Evolutionary conservation across 37 sponge, comb jelly and placozoan species (phyloP), one percentile per base, ranked within the genome.

Genomic region (Oopsacas minuta): DNA sequence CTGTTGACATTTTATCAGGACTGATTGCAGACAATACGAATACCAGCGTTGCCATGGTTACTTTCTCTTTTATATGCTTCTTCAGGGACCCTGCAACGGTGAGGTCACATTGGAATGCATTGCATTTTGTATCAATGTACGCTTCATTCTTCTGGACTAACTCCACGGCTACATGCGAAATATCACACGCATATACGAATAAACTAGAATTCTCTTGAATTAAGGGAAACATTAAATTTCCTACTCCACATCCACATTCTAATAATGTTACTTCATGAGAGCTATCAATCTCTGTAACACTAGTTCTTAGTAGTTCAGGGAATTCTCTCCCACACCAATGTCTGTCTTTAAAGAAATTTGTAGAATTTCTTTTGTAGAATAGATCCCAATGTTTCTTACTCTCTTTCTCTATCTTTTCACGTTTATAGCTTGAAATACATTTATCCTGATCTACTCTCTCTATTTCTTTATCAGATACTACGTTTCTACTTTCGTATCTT

Each of bases 191-290:
- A 86, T 95, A 87, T 0, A 97, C 61, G 85, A 93, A 94, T 0
- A 97, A 35, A n/a, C 90, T 37, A 1, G 75, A 37, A 82, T 86
- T 83, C 46, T 97, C 99, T 38, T 92, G 90, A 32, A 93, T 35
- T 0, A 97, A 87, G 20, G 99, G 99, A 42, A 89, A 93, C 53
- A 97, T 83, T 3, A 93, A 84, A 52, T 97, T 97, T 8, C 99
- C 99, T 10, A 97, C 99, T 0, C 99, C 99, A 92, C 99, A 97
- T 0, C 99, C 99, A 30, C 86, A 92, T 53, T 97, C 99, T 35
- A 97, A 82, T 20, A 97, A 86, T 12, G 7, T 61, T 0, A 35
- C 81, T 49, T 81, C 42, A 32, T 84, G 36, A 1, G 22, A n/a
- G 1, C 5, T 81, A 1, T 38, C 86, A 7, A 36, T 8, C 8